Evolutionary conservation across 2,113 vertebrate genomes (phyloP), one percentile per base, ranked within the genome.

Genomic region (Neoarius graeffei): DNA sequence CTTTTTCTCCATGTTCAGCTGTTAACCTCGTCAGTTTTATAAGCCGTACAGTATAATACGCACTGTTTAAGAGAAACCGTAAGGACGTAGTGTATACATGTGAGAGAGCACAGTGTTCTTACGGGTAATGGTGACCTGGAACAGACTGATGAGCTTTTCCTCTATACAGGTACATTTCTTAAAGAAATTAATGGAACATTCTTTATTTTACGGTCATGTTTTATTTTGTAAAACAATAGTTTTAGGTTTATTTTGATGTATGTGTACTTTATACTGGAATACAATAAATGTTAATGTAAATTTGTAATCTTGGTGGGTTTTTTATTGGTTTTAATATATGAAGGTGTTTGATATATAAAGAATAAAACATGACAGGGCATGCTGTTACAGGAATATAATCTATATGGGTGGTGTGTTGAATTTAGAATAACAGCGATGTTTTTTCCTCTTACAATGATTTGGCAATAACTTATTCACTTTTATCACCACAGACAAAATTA

Each of bases 191-290:
- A 30, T 30, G 23, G 74, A 77, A 20, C 50, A 14, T 17, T 80
- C 54, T 57, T 57, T 57, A 23, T 83, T 48, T 67, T 50, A 48
- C 50, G 10, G 5, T 48, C n/a, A 79, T 42, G 19, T 64, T 76
- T 35, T 35, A 87, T 71, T 73, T 62, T 74, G 54, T 60, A 74
- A 87, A 83, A 74, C 82, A 56, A 1, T 1, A n/a, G 17, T 9
- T 83, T 83, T 83, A 50, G 20, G 14, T 15, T 84, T 20, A 77
- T 50, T 42, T 17, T 77, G 48, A 79, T 80, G 85, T 48, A 11
- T 77, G 6, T 77, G 54, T 79, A 66, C 10, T 82, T 83, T 67
- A 52, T 69, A 30, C 11, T 56, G n/a, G 30, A 85, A 19, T 60
- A 64, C 4, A 86, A 85, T 79, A 79, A 66, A 59, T 56, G 14